phyloP scores from a whole-genome alignment of 2,797 vertebrate genomes.

The Emydoidea blandingii region DNA sequence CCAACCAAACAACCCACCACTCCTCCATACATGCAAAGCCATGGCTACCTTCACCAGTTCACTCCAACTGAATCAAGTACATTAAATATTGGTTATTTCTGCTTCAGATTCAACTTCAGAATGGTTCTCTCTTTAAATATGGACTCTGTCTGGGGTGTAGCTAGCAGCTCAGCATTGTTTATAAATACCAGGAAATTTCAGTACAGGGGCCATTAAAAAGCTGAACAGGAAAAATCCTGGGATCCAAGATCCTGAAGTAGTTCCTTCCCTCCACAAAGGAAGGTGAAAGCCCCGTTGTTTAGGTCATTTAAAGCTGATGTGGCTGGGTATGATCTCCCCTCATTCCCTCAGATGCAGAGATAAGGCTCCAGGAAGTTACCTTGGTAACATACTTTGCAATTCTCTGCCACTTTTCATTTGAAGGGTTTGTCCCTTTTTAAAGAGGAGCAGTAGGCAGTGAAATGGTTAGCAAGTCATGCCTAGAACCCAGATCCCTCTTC shows the following conservation, averaged over 20 bases:
- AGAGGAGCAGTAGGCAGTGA: too few relatives aligned
- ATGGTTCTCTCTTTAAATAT: not conserved
- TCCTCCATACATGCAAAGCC: not conserved
- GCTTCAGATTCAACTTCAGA: not conserved
- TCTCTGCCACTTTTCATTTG: not conserved
- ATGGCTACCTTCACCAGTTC: not conserved
- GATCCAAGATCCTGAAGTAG: not conserved
- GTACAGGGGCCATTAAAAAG: not conserved
- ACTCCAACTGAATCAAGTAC: accelerated
- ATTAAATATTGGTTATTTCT: not conserved
- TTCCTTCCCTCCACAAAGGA: not conserved
- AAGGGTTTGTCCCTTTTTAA: not conserved
- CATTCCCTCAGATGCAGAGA: too few relatives aligned
- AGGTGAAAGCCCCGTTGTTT: accelerated
- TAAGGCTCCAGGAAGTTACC: not conserved
- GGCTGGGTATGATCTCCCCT: too few relatives aligned
- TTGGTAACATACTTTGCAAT: not conserved
- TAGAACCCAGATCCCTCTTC: too few relatives aligned
- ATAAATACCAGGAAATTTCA: not conserved
- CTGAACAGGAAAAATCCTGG: not conserved
- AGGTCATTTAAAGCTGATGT: not conserved
- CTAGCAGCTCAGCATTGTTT: not conserved
- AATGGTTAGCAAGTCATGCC: too few relatives aligned
- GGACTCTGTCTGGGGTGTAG: too few relatives aligned
- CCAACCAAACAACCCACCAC: not conserved